Percentiles rank a stretch among this genome's conserved stretches.
phyloP scores from a whole-genome alignment of 2,888 invertebrate species.

The Dusona sp. region DNA sequence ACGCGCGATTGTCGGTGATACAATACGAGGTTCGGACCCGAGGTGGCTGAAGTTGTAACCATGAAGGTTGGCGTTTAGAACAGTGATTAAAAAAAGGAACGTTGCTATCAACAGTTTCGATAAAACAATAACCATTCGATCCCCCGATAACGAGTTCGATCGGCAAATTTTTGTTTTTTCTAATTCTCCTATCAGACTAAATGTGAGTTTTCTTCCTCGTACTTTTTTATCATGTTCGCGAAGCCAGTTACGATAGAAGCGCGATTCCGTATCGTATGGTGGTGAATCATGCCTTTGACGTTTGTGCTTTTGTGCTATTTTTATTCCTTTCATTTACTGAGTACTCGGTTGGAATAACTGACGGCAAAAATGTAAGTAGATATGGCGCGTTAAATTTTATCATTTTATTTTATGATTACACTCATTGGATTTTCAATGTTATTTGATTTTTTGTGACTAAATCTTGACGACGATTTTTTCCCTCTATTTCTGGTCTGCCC shows the following conservation, averaged over 20 bases:
- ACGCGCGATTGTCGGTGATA: conserved; percentile 61
- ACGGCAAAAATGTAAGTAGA: conserved; percentile 59
- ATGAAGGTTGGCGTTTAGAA: conserved; percentile 3
- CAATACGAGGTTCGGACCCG: conserved; percentile 13
- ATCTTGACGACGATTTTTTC: background rate
- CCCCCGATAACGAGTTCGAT: background rate
- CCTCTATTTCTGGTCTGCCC: background rate
- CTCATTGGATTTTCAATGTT: background rate
- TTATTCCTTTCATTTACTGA: background rate
- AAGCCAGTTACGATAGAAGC: conserved; percentile 7
- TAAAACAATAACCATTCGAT: background rate
- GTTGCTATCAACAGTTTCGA: background rate
- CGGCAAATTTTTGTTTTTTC: background rate
- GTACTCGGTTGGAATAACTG: conserved; percentile 47
- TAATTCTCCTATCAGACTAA: background rate
- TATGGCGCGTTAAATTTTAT: background rate
- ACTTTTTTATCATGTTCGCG: background rate
- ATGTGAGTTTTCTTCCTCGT: background rate
- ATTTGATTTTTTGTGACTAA: background rate
- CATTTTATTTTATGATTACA: background rate
- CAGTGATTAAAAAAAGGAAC: background rate
- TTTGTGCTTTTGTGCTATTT: conserved; percentile 53
- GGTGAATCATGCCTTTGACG: conserved; percentile 45
- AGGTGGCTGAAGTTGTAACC: conserved; percentile 12
- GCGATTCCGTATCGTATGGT: conserved; percentile 7